phyloP scores from a whole-genome alignment of 2,888 invertebrate genomes.

The Drosophila phalerata region DNA sequence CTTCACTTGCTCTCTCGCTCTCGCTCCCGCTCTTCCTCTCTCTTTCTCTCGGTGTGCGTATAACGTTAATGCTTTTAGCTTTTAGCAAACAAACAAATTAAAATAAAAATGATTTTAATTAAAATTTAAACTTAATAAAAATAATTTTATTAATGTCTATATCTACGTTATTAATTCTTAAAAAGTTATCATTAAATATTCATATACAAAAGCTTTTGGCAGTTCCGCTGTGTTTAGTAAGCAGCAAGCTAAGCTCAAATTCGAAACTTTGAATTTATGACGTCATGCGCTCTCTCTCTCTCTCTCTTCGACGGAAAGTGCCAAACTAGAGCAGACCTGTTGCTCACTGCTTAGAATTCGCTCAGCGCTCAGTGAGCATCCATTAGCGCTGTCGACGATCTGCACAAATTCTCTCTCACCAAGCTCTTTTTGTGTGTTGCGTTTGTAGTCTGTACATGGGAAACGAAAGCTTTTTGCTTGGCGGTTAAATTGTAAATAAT shows the following conservation, averaged over 20 bases:
- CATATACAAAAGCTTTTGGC: background rate
- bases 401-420: slow-evolving; percentile 29
- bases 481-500: slow-evolving; percentile 24
- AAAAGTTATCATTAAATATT: background rate
- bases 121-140: background rate
- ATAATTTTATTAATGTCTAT: background rate
- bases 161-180: background rate
- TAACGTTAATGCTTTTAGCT: slow-evolving; percentile 14
- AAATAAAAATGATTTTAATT: background rate
- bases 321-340: slow-evolving; percentile 34
- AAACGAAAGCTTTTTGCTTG: slow-evolving; percentile 37
- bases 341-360: slow-evolving; percentile 21
- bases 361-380: slow-evolving; percentile 24
- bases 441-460: slow-evolving; percentile 13
- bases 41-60: slow-evolving; percentile 1
- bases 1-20: slow-evolving; percentile 2
- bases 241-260: background rate
- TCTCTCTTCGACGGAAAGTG: background rate
- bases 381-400: slow-evolving; percentile 23
- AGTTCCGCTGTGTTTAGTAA: background rate
- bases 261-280: slow-evolving; percentile 25
- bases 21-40: background rate
- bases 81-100: background rate
- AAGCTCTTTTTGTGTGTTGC: slow-evolving; percentile 50
- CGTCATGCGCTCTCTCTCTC: slow-evolving; percentile 26